Evolutionary conservation across 2,797 vertebrate genomes (phyloP).

Genomic region (Manis pentadactyla): DNA sequence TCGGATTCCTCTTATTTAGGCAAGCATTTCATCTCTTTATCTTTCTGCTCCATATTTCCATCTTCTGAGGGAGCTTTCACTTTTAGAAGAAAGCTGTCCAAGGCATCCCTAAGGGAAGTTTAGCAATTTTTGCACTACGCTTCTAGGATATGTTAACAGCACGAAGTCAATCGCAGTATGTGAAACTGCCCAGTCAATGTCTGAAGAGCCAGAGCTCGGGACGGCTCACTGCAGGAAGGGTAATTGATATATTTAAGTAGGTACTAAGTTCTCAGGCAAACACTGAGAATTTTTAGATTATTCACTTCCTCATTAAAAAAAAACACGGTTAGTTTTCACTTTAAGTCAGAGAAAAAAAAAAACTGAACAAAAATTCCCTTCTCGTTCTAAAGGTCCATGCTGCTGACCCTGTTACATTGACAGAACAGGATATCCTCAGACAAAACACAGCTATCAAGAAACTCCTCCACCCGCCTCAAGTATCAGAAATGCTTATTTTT

Average conservation of each 20-base stretch:
- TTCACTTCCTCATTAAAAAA: not conserved
- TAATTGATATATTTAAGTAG: slow-evolving; percentile 24
- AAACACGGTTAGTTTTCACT: not conserved
- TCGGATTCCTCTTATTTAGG: not conserved
- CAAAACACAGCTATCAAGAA: not conserved
- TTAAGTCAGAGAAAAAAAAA: not conserved
- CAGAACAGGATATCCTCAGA: not conserved
- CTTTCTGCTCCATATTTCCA: not conserved
- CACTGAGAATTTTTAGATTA: slow-evolving; percentile 44
- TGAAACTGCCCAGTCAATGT: not conserved
- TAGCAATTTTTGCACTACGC: not conserved
- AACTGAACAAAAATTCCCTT: not conserved
- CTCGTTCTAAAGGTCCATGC: not conserved
- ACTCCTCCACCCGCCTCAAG: not conserved
- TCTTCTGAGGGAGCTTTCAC: slow-evolving; percentile 10
- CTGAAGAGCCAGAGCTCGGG: not conserved
- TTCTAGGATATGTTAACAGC: not conserved
- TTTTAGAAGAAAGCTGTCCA: slow-evolving; percentile 25
- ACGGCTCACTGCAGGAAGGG: not conserved
- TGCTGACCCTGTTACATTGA: not conserved
- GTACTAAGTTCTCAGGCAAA: not conserved
- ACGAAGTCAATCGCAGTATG: slow-evolving; percentile 27
- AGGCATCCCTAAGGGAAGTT: not conserved
- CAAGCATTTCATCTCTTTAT: not conserved
- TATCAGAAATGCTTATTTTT: not conserved